Evolutionary conservation across 1,140 invertebrate genomes (phyloP).

Genomic region (Listronotus bonariensis): DNA sequence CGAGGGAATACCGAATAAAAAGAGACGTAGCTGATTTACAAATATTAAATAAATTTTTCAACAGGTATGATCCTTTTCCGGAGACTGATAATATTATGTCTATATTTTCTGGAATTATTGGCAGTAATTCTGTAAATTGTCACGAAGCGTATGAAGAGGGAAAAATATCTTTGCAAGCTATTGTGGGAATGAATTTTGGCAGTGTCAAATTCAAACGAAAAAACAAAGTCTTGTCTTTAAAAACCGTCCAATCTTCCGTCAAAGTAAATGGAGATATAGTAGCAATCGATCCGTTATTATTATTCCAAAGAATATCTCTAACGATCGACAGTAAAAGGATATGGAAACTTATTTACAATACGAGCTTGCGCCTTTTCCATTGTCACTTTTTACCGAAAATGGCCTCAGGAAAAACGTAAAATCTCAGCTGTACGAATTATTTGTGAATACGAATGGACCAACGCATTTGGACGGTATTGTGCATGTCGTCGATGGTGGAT

Average conservation of each 20-base stretch:
- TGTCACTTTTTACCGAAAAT: slow-evolving; percentile 12
- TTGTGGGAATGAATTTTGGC: neutral
- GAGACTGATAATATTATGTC: slow-evolving; percentile 18
- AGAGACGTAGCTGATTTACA: slow-evolving; percentile 10
- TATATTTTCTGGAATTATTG: slow-evolving; percentile 24
- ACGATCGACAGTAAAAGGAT: slow-evolving; percentile 17
- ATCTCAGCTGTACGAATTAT: slow-evolving; percentile 4
- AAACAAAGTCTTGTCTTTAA: slow-evolving; percentile 11
- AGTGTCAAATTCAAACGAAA: neutral
- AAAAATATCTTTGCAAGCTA: slow-evolving; percentile 9
- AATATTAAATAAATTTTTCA: slow-evolving; percentile 10
- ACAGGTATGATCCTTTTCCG: slow-evolving; percentile 24
- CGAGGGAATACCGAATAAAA: slow-evolving; percentile 15
- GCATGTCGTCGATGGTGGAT: slow-evolving; percentile 15
- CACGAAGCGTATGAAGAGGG: slow-evolving; percentile 16
- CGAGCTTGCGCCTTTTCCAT: slow-evolving; percentile 16
- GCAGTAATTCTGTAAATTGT: slow-evolving; percentile 7
- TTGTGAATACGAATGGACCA: slow-evolving; percentile 14
- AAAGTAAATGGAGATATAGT: slow-evolving; percentile 8
- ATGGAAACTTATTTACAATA: slow-evolving; percentile 25
- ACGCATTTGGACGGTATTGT: slow-evolving; percentile 12
- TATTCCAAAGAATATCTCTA: slow-evolving; percentile 8
- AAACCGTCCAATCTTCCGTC: neutral
- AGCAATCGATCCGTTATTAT: slow-evolving; percentile 8
- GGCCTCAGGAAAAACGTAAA: slow-evolving; percentile 6